A percentile compares a stretch with the other conserved stretches of the same genome.
phyloP scores from a whole-genome alignment of 35 echinoderm and acorn worm species.

The Ptychodera flava region DNA sequence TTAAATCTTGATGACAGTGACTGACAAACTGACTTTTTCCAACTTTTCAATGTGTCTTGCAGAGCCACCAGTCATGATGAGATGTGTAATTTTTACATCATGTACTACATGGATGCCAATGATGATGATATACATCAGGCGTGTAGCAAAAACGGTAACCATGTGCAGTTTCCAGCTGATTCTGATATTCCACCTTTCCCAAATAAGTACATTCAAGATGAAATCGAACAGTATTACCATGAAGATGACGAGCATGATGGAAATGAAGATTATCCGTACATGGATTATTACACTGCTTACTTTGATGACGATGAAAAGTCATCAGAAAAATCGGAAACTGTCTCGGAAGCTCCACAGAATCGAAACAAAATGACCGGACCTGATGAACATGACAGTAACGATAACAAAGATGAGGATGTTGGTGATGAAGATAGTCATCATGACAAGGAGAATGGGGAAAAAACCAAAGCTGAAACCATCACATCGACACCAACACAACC shows the following conservation, averaged over 20 bases:
- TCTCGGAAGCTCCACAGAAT: not conserved
- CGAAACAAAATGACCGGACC: too few species aligned
- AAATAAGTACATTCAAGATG: conserved; percentile 6
- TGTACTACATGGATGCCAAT: conserved; percentile 81
- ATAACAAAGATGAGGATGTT: not conserved
- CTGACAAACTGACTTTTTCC: too few species aligned
- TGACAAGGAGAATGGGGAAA: not conserved
- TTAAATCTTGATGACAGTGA: too few species aligned
- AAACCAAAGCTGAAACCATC: not conserved
- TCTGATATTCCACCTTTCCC: conserved; percentile 13
- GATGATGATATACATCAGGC: conserved; percentile 33
- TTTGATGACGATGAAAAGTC: not conserved
- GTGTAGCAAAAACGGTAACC: conserved; percentile 2
- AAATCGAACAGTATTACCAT: not conserved
- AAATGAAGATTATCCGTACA: not conserved
- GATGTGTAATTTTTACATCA: conserved; percentile 98
- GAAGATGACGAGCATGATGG: not conserved
- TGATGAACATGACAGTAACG: too few species aligned
- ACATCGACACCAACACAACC: not conserved
- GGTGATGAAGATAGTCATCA: not conserved
- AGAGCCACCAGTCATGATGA: conserved; percentile 72
- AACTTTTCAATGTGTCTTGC: too few species aligned
- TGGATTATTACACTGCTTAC: not conserved
- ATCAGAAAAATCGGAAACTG: not conserved
- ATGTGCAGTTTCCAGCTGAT: not conserved